A percentile compares a stretch with the other conserved stretches of the same genome.
Conservation (phyloP, 2,113 vertebrate genomes). For the Larimichthys crocea region DNA sequence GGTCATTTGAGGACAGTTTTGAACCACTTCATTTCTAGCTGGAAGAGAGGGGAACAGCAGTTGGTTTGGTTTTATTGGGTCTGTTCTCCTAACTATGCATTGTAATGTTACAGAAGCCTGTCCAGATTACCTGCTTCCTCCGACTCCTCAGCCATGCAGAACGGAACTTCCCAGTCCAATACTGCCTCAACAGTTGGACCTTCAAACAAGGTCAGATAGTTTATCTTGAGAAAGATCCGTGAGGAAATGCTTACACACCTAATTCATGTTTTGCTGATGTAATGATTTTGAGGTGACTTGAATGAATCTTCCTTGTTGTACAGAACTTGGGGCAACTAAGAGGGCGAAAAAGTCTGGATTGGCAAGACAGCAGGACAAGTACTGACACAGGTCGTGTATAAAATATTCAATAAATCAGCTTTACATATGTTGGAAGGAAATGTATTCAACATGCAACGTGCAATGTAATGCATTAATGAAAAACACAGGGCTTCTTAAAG, state of each 20-base stretch:
- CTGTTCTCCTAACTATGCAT: not conserved
- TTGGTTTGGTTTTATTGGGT: conserved; percentile 2
- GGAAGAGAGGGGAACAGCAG: not conserved
- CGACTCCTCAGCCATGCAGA: conserved; percentile 61
- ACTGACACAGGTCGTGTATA: conserved; percentile 66
- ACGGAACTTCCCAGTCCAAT: conserved; percentile 71
- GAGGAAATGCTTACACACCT: not conserved
- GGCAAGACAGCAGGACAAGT: conserved; percentile 66
- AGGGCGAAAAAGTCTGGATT: conserved; percentile 63
- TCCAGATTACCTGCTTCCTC: conserved; percentile 77
- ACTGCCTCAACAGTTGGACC: conserved; percentile 46
- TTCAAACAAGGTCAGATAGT: conserved; percentile 64
- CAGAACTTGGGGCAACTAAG: conserved; percentile 63
- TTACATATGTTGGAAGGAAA: not conserved
- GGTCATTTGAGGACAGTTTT: conserved; percentile 26
- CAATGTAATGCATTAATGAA: no score
- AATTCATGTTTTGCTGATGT: not conserved
- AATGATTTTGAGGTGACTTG: not conserved
- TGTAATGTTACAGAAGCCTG: conserved; percentile 73
- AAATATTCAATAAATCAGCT: not conserved
- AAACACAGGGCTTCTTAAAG: not conserved
- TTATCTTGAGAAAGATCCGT: not conserved
- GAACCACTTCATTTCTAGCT: conserved; percentile 20
- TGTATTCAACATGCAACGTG: not conserved
- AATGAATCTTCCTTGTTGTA: conserved; percentile 16